These are phyloP conservation scores for Hypotaenidia philippensis DNA, from an alignment of 2,797 vertebrate genomes.

Conservation along the genomic window DNA sequence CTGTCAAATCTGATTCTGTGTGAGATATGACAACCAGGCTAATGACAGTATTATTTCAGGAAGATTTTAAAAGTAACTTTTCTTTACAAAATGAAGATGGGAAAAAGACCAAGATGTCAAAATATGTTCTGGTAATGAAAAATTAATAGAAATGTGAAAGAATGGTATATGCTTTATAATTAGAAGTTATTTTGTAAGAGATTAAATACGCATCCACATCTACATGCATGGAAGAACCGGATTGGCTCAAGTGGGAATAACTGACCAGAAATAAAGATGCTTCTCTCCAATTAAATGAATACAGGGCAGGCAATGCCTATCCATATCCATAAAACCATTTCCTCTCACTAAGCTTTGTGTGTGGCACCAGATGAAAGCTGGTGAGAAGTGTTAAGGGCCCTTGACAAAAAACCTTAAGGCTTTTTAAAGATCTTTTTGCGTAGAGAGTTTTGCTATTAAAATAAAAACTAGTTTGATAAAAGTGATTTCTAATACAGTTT, in stretches of 20 bases:
- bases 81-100: neutral
- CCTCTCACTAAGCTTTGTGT: neutral
- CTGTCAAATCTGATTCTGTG: neutral
- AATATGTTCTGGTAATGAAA: neutral
- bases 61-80: neutral
- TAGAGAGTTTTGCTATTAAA: neutral
- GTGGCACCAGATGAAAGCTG: neutral
- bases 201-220: neutral
- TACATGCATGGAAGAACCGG: neutral
- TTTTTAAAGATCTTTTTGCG: neutral
- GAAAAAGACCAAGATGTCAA: neutral
- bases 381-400: neutral
- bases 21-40: neutral
- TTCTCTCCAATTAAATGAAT: neutral
- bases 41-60: neutral
- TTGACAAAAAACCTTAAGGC: neutral
- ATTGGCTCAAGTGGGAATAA: neutral
- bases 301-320: neutral
- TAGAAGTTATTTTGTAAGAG: neutral
- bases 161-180: neutral
- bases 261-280: neutral
- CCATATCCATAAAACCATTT: neutral
- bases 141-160: neutral
- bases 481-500: neutral
- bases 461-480: neutral